Conservation (phyloP, 2,113 vertebrate species). For the Poeciliopsis occidentalis region DNA sequence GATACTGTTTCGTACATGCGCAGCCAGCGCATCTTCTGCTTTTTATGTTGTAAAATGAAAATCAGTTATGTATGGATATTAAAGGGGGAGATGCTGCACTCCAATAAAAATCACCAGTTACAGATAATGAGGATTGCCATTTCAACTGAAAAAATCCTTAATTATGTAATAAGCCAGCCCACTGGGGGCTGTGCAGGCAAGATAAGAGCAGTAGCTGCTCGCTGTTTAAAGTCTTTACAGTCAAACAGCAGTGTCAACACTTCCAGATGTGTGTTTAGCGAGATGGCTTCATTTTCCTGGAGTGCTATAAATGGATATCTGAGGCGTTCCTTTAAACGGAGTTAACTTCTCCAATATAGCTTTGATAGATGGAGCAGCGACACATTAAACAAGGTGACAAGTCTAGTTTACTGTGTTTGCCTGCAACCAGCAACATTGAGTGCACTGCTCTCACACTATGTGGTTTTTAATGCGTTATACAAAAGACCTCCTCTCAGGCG, state of each 20-base stretch:
- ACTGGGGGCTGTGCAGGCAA: conserved; percentile 64
- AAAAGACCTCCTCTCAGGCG: conserved; percentile 47
- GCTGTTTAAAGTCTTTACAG: conserved; percentile 58
- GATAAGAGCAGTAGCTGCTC: conserved; percentile 71
- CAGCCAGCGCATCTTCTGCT: conserved; percentile 45
- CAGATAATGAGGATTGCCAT: conserved; percentile 75
- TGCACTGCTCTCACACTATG: conserved; percentile 5
- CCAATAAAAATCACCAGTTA: conserved; percentile 74
- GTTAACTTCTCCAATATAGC: conserved; percentile 25
- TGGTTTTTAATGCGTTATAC: conserved; percentile 27
- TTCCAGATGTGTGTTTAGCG: conserved; percentile 55
- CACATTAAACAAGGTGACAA: conserved; percentile 41
- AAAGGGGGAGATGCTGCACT: conserved; percentile 32
- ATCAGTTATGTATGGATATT: conserved; percentile 32
- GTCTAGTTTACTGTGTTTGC: conserved; percentile 17
- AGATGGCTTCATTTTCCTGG: conserved; percentile 56
- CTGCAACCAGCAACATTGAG: conserved; percentile 10
- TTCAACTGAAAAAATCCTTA: conserved; percentile 73
- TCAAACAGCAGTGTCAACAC: conserved; percentile 63
- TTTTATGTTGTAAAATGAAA: conserved; percentile 55
- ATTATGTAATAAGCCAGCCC: conserved; percentile 74
- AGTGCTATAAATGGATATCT: conserved; percentile 41
- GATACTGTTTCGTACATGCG: conserved; percentile 62
- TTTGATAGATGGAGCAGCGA: conserved; percentile 39
- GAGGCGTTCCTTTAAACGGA: conserved; percentile 26